Evolutionary conservation across 2,888 invertebrate species (phyloP).

Genomic region (Listrodromus nycthemerus): DNA sequence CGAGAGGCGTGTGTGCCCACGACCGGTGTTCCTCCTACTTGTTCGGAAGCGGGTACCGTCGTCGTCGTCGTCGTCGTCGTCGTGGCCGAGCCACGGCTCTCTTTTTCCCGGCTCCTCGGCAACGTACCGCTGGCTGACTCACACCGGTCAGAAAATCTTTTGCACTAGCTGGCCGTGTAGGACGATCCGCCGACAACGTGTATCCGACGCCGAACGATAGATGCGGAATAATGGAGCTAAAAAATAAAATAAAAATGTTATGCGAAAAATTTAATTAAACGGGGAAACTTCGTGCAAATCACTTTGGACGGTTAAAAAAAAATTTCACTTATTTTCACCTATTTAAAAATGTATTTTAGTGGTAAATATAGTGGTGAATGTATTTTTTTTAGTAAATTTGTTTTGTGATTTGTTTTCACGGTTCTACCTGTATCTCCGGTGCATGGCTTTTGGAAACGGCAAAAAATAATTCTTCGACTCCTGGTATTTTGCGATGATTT

Average conservation of each 20-base stretch:
- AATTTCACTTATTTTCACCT: not conserved
- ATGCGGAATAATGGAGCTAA: slow-evolving; percentile 18
- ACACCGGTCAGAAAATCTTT: slow-evolving; percentile 26
- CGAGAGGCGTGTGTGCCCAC: slow-evolving; percentile 76
- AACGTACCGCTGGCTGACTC: slow-evolving; percentile 56
- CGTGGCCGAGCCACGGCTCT: slow-evolving; percentile 32
- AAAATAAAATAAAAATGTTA: too few species aligned
- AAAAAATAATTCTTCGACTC: too few species aligned
- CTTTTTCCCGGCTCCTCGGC: too few species aligned
- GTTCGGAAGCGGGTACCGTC: slow-evolving; percentile 66
- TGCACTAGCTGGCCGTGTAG: slow-evolving; percentile 53
- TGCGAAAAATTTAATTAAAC: too few species aligned
- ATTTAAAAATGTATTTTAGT: too few species aligned
- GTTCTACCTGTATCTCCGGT: too few species aligned
- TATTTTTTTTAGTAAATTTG: too few species aligned
- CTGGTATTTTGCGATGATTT: too few species aligned
- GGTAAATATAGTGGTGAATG: too few species aligned
- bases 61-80: slow-evolving; percentile 60
- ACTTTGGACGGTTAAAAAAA: not conserved
- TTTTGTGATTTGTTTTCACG: too few species aligned
- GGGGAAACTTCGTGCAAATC: not conserved
- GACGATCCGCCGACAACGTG: slow-evolving; percentile 57
- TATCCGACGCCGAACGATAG: slow-evolving; percentile 33
- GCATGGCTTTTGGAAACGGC: too few species aligned
- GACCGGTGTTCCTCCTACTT: slow-evolving; percentile 74